Conservation (phyloP, 2,888 invertebrate genomes). For the Nebria salina region DNA sequence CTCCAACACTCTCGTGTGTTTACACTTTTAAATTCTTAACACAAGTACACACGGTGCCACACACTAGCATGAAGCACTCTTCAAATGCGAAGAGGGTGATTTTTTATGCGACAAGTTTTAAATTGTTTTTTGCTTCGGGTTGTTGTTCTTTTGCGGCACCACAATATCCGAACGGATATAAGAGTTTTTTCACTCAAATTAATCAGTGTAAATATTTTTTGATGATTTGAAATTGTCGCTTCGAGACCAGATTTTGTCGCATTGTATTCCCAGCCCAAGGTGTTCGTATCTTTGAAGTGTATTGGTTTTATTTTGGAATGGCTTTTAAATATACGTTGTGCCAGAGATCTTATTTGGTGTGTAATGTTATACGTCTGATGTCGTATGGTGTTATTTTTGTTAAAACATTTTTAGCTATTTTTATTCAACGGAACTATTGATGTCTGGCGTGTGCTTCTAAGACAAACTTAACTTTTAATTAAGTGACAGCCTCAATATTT, state of each 20-base stretch:
- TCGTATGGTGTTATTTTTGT: background rate
- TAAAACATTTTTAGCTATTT: background rate
- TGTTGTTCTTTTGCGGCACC: background rate
- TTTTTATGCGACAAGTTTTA: slow-evolving; percentile 17
- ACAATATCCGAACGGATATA: background rate
- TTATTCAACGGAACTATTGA: background rate
- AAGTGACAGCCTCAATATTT: too few species aligned
- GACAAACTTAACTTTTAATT: too few species aligned
- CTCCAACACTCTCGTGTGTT: background rate
- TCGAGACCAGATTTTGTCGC: too few species aligned
- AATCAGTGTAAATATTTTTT: too few species aligned
- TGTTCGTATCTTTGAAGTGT: background rate
- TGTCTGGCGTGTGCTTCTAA: background rate
- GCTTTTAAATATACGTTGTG: background rate
- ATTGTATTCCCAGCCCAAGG: too few species aligned
- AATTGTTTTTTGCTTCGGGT: slow-evolving; percentile 10
- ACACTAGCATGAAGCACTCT: background rate
- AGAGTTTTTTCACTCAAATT: too few species aligned
- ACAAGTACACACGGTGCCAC: background rate
- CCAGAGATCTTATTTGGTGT: background rate
- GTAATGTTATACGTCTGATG: background rate
- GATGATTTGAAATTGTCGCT: too few species aligned
- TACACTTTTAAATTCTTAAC: slow-evolving; percentile 16
- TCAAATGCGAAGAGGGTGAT: slow-evolving; percentile 8
- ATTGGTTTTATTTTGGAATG: background rate